Conservation (phyloP, 2,797 vertebrate genomes). For the Otolemur crassicaudatus region DNA sequence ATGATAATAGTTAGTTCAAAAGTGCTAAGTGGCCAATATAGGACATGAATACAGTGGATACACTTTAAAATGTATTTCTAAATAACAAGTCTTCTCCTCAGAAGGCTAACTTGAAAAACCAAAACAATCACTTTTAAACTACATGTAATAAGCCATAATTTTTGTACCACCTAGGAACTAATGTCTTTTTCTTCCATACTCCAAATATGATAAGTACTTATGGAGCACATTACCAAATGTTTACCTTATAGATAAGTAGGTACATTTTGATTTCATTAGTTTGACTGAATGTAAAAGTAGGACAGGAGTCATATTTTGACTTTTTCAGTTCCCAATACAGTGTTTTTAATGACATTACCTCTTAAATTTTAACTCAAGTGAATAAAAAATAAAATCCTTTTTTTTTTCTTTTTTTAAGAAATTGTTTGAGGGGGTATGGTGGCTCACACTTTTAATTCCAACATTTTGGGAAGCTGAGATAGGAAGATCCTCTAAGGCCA, state of each 20-base stretch:
- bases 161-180: neutral
- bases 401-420: neutral
- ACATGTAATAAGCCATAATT: neutral
- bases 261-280: neutral
- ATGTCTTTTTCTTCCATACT: neutral
- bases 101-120: neutral
- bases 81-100: neutral
- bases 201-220: neutral
- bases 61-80: neutral
- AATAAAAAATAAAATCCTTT: neutral
- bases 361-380: neutral
- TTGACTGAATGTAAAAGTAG: neutral
- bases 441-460: neutral
- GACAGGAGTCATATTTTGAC: neutral
- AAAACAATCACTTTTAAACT: neutral
- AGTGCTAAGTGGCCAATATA: neutral
- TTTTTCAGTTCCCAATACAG: neutral
- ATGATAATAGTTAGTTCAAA: slow-evolving; percentile 62
- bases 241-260: neutral
- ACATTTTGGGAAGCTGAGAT: neutral
- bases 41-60: neutral
- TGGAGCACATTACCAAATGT: neutral
- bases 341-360: neutral
- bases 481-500: neutral
- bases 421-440: neutral